Base-by-base conservation (phyloP, 92 coral and sea anemone species). In the Metridium senile region DNA sequence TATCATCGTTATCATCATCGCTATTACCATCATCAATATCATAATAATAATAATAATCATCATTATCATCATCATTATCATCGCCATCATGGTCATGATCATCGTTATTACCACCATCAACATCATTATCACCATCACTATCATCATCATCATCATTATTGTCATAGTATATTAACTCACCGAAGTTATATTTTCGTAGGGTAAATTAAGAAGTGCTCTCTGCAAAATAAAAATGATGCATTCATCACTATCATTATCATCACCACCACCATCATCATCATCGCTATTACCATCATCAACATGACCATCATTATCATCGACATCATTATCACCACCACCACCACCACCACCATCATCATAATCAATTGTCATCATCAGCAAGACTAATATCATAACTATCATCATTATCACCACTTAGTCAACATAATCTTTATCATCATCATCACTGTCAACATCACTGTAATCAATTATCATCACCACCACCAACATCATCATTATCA, bases 81-180 rank as follows among this genome's bases (percentile, higher is more conserved):
- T n/a, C n/a, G n/a, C n/a, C n/a, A n/a, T n/a, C n/a, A n/a, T n/a
- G n/a, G n/a, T n/a, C n/a, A n/a, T n/a, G n/a, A n/a, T n/a, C n/a
- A n/a, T n/a, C n/a, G n/a, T n/a, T n/a, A n/a, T n/a, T n/a, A n/a
- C n/a, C n/a, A n/a, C n/a, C n/a, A n/a, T n/a, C n/a, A n/a, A n/a
- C n/a, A n/a, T 39, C 6, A 39, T 39, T 39, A 4, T 39, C 13
- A 39, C 8, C 6, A 39, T 7, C 8, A 27, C 19, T 28, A 9
- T 8, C 62, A 31, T 61, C 46, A 28, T 58, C 9, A 28, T 22
- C 31, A 22, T 13, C 58, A 51, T 16, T n/a, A 13, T 16, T 51
- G 58, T 16, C n/a, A 13, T 51, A n/a, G n/a, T n/a, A n/a, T n/a
- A n/a, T n/a, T n/a, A n/a, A 68, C 75, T 27, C 49, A 71, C 65